Conservation (phyloP, 2,797 vertebrate species). For the Schizothorax lantsangensis region DNA sequence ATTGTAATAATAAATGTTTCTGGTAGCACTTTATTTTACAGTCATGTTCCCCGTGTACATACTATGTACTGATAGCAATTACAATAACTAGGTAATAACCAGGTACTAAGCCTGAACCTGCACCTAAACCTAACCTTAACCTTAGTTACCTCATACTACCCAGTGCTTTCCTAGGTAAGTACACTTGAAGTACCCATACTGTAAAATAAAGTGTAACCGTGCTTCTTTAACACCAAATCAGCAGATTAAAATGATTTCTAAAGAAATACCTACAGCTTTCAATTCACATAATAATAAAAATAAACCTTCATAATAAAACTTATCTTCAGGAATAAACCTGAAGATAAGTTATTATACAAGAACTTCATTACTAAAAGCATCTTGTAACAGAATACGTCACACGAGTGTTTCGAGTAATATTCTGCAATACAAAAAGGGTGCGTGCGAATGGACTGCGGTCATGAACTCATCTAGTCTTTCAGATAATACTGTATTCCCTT, state of each 20-base stretch:
- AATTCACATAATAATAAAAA: too few relatives aligned
- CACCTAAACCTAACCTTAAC: neutral
- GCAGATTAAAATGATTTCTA: neutral
- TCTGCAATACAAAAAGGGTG: slow-evolving; percentile 1
- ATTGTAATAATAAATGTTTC: too few relatives aligned
- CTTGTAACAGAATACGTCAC: neutral
- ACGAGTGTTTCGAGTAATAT: neutral
- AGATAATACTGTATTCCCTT: slow-evolving; percentile 18
- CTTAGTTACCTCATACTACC: neutral
- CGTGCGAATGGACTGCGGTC: slow-evolving; percentile 27
- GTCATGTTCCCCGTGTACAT: neutral
- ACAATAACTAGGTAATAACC: neutral
- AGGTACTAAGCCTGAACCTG: neutral
- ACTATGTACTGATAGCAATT: neutral
- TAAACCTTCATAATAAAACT: too few relatives aligned
- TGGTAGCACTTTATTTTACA: neutral
- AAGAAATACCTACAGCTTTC: neutral
- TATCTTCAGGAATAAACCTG: neutral
- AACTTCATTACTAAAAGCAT: neutral
- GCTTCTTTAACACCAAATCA: neutral
- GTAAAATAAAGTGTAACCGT: neutral
- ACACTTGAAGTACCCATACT: neutral
- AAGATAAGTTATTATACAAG: neutral
- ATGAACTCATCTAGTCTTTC: slow-evolving; percentile 42
- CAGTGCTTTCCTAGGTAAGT: neutral